Evolutionary conservation across 2,113 vertebrate species (phyloP), one percentile per base, ranked within the genome.

Genomic region (Ceyx melanurus): DNA sequence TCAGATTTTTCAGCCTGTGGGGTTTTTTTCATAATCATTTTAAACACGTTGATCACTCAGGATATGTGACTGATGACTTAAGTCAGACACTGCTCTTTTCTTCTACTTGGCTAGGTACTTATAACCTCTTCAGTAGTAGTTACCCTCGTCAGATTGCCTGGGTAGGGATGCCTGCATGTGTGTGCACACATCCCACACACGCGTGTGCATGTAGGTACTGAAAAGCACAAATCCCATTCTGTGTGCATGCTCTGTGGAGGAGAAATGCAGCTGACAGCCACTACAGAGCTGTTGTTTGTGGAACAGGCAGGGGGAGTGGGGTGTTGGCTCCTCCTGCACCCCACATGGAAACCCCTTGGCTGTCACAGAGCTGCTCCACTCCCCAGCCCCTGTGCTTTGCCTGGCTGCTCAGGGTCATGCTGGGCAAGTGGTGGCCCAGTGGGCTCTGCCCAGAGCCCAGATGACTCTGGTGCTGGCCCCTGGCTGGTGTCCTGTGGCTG

Each of bases 151-250:
- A 75, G 4, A 33, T 54, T 29, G 18, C 40, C 46, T 61, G 40
- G 20, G 28, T 56, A 35, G 37, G 31, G 45, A 33, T 56, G 10
- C 40, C 65, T 48, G 3, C 33, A 20, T 17, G 29, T 14, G 10
- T 5, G 16, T 3, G 15, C 2, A 22, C 2, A 33, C 6, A 15
- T 12, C 11, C 29, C 29, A 21, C 57, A 43, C 3, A 13, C 5
- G 10, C 2, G 1, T 57, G 18, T 26, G 10, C 42, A 4, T 12
- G 13, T 54, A 5, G 65, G 3, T 35, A 57, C 42, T 53, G 57
- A 21, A 40, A 60, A 18, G 7, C 51, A 60, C 18, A 60, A 26
- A 37, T 35, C 45, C 13, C 58, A 13, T 51, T 65, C 50, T 29
- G 5, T 2, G 2, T 10, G 2, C 23, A 13, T 15, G 5, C 81